phyloP scores from a whole-genome alignment of 2,113 vertebrate species.

The western clawed frog (Xenopus tropicalis) region UCB_Xtro_10.0 CM004444.2:94169001-94169500 shows the following conservation, averaged over 20 bases:
- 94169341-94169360: neutral
- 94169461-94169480: too few species aligned
- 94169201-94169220: too few species aligned
- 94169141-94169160: neutral
- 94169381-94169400: too few species aligned
- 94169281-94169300: neutral
- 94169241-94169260: too few species aligned
- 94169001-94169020: conserved; percentile 2
- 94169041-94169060: neutral
- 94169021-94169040: neutral
- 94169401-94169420: too few species aligned
- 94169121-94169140: neutral
- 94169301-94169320: neutral
- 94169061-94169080: neutral
- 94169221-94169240: too few species aligned
- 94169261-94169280: neutral
- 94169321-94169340: neutral
- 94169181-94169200: too few species aligned
- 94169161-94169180: neutral
- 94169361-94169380: too few species aligned
- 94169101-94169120: neutral
- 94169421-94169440: too few species aligned
- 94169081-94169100: neutral
- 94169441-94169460: too few species aligned
- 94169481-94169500: neutral